Evolutionary conservation across 1,140 invertebrate species (phyloP), one percentile per base, ranked within the genome.

Genomic region (Sarcophaga bullata): DNA sequence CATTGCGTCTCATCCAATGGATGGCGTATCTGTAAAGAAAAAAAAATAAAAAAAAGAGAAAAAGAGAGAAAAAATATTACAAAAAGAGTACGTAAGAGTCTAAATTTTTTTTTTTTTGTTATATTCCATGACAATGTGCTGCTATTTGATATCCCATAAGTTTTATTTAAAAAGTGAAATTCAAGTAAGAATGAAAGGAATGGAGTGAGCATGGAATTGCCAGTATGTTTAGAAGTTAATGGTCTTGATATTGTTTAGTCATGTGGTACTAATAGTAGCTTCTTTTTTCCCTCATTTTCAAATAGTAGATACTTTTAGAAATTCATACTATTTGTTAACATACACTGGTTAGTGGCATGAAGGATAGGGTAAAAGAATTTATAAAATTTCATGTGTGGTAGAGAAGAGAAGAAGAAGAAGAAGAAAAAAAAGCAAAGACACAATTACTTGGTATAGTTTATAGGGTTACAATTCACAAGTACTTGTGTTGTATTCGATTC

Each of bases 1-100:
- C 97, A 98, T 80, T 95, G 93, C 0, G 95, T 97, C 87, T 97
- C 96, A 90, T 96, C 93, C 17, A 90, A 87, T n/a, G 94, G 93
- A 87, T 96, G 93, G 78, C 95, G 92, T 86, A 97, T 96, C 95
- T 96, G 90, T 47, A 86, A 87, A 73, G 84, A 81, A 47, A 68
- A 2, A 78, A 46, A 46, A 54, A 0, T 80, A 15, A 80, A 72
- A 62, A n/a, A 46, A 73, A 46, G 52, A 13, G 13, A 76, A 15
- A 48, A 82, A 58, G n/a, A 62, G 10, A 6, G 75, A 15, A 58
- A 58, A 58, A n/a, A n/a, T n/a, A n/a, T n/a, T 6, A 58, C 54
- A 13, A 58, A 13, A 37, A 37, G 1, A 37, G 25, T 37, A 37
- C 25, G 25, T 37, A 37, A 37, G 25, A 2, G 25, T 2, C 25